Evolutionary conservation across 1,140 invertebrate genomes (phyloP).

Genomic region (Oncopodura yosiiana): DNA sequence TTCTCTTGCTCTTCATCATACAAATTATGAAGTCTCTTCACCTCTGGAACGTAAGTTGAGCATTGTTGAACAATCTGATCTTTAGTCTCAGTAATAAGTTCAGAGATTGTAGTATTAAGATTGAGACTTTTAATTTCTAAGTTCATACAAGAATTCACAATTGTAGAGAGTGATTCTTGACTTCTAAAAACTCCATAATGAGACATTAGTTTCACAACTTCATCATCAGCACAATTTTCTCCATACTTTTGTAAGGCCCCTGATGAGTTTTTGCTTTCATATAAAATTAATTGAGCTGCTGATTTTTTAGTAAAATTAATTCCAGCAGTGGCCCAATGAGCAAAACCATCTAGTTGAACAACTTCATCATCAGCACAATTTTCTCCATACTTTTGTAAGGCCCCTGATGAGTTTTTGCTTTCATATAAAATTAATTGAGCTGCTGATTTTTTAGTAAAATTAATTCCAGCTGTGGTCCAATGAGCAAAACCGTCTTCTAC

Average conservation of each 20-base stretch:
- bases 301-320: conserved; percentile 7
- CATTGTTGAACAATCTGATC: neutral
- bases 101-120: neutral
- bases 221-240: too few relatives aligned
- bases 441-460: conserved; percentile 6
- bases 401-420: too few relatives aligned
- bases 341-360: conserved; percentile 14
- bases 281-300: neutral
- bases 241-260: too few relatives aligned
- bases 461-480: conserved; percentile 8
- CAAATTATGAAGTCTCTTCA: neutral
- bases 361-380: too few relatives aligned
- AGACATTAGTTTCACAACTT: too few relatives aligned
- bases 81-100: neutral
- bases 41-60: neutral
- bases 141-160: neutral
- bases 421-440: conserved; percentile 2
- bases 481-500: conserved; percentile 22
- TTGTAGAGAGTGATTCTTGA: too few relatives aligned
- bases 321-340: conserved; percentile 9
- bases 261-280: too few relatives aligned
- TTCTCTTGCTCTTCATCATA: conserved; percentile 29
- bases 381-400: too few relatives aligned
- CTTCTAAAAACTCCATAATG: too few relatives aligned
- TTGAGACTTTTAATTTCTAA: neutral